Evolutionary conservation across 1,140 invertebrate genomes (phyloP), one percentile per base, ranked within the genome.

Genomic region (Scaptomyza hsui): DNA sequence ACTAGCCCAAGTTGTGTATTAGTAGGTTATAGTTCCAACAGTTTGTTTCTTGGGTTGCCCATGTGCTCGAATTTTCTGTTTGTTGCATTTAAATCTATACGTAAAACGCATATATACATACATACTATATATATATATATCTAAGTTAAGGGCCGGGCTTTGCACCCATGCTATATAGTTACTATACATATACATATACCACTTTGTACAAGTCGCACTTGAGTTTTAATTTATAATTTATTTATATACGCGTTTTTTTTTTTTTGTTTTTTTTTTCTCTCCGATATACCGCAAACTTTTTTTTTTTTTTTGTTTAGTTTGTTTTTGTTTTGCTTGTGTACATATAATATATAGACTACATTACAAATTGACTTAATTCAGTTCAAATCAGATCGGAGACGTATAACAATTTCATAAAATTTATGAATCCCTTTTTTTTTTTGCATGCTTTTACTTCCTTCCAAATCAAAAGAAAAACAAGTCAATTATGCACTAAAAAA

Each of bases 401-500:
- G 53, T 41, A 21, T 56, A 21, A 42, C 10, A 29, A 56, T 56
- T 56, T 65, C 42, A 48, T 49, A 59, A 49, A 61, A 69, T 53
- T 69, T 59, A 72, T 62, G 41, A 71, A 67, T 65, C 39, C 48
- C n/a, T n/a, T 52, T 72, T 65, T 83, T 83, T 53, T 73, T 65
- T 83, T 83, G 73, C 44, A 65, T 63, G 80, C 76, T 86, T 83
- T 83, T 83, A 83, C 80, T 76, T 83, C 77, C 80, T 80, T 85
- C 77, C 76, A 86, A 76, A 71, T 65, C 65, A 19, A 59, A 44
- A 74, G 56, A 48, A 49, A 62, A 24, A 52, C 24, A 24, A 39
- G 24, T 24, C 1, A 19, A 44, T n/a, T n/a, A n/a, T 9, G 26
- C 7, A 29, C 26, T 21, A 68, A 32, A 16, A 49, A 55, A n/a